Percentiles rank a stretch among this genome's conserved stretches.
Conservation (phyloP, 2,888 invertebrate genomes). For the Chelonus formosanus region DNA sequence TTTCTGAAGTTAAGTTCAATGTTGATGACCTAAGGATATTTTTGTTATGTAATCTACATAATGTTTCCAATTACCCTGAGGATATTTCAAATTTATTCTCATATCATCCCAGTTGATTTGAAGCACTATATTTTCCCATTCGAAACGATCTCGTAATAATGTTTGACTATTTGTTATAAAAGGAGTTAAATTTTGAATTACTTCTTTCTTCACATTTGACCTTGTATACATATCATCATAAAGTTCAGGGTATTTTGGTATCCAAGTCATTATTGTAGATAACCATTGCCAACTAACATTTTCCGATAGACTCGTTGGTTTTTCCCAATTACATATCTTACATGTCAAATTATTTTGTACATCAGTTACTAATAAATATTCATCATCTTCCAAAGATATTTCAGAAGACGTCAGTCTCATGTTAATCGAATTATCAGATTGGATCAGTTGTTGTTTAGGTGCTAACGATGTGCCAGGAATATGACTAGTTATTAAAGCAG, state of each 20-base stretch:
- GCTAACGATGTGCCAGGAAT: constrained; percentile 55
- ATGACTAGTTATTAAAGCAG: constrained; percentile 66
- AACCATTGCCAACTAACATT: constrained; percentile 49
- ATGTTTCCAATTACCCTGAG: constrained; percentile 52
- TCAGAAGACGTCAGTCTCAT: neutral
- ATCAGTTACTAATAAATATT: neutral
- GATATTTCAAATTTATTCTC: constrained; percentile 47
- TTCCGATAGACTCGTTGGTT: neutral
- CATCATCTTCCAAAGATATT: neutral
- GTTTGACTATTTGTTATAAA: constrained; percentile 46
- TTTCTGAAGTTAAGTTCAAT: constrained; percentile 35
- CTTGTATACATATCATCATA: constrained; percentile 21
- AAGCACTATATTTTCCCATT: constrained; percentile 44
- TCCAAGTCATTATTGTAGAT: constrained; percentile 52
- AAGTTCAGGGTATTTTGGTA: constrained; percentile 48
- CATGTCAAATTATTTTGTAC: neutral
- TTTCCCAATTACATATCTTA: neutral
- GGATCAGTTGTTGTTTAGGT: constrained; percentile 36
- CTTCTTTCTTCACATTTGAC: constrained; percentile 3
- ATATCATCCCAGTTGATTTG: constrained; percentile 54
- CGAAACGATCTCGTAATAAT: constrained; percentile 39
- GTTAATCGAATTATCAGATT: neutral
- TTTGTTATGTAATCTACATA: constrained; percentile 47
- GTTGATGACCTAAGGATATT: constrained; percentile 47
- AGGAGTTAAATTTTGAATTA: constrained; percentile 6